phyloP scores from a whole-genome alignment of 2,113 vertebrate species.

The Percina caprodes region DNA sequence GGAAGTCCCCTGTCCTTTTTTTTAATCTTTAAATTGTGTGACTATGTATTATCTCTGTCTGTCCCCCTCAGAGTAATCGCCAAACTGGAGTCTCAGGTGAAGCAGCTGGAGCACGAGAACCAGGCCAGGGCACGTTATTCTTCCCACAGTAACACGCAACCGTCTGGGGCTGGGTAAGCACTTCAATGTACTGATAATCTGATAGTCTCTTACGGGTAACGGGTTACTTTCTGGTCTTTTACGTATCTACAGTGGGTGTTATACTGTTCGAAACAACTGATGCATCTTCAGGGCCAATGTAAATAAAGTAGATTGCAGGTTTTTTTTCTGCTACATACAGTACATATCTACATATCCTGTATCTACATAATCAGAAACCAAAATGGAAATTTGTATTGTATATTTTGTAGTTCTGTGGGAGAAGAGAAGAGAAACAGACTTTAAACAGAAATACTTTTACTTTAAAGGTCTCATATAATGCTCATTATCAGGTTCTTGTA shows the following conservation, averaged over 20 bases:
- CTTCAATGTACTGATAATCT: not conserved
- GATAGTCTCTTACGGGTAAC: not conserved
- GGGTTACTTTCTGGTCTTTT: not conserved
- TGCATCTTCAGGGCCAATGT: no score
- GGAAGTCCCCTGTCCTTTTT: not conserved
- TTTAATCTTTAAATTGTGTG: not conserved
- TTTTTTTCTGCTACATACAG: not conserved
- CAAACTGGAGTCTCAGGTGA: conserved; percentile 95
- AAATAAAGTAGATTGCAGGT: no score
- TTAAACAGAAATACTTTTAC: no score
- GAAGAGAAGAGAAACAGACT: no score
- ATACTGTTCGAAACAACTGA: no score
- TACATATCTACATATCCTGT: not conserved
- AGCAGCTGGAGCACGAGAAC: conserved; percentile 95
- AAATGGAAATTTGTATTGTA: not conserved
- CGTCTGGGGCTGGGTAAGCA: conserved; percentile 82
- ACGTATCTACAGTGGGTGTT: not conserved
- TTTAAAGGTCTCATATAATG: no score
- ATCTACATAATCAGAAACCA: not conserved
- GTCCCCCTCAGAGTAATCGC: conserved; percentile 85
- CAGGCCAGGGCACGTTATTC: conserved; percentile 82
- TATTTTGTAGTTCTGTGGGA: not conserved
- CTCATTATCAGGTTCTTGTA: no score
- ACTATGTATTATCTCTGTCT: conserved; percentile 10
- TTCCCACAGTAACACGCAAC: conserved; percentile 77